phyloP scores from a whole-genome alignment of 2,797 vertebrate species.

The Pseudochirops cupreus region DNA sequence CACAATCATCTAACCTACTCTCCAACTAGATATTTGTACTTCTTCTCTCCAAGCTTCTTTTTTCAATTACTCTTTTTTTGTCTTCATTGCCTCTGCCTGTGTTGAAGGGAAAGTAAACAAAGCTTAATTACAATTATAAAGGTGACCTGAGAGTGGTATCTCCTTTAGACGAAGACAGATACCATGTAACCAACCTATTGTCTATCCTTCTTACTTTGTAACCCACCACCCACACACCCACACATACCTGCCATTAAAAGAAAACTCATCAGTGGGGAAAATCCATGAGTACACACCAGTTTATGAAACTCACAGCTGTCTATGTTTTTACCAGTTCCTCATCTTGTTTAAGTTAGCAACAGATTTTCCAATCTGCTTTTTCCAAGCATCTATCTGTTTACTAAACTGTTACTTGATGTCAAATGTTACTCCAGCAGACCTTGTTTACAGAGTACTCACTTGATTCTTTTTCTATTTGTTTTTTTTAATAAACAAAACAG shows the following conservation, averaged over 20 bases:
- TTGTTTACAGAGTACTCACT: background rate
- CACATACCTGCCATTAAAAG: background rate
- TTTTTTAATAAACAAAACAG: constrained; percentile 28
- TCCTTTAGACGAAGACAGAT: background rate
- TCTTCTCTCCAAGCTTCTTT: background rate
- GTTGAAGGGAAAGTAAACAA: background rate
- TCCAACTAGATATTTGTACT: background rate
- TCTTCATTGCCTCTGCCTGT: background rate
- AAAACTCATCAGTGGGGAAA: background rate
- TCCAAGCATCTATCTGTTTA: constrained; percentile 42
- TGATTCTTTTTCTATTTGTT: constrained; percentile 41
- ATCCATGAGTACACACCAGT: background rate
- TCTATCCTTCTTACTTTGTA: no score
- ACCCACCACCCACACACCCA: background rate
- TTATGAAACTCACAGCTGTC: constrained; percentile 1
- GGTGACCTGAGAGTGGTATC: background rate
- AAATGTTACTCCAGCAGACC: constrained; percentile 29
- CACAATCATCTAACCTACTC: background rate
- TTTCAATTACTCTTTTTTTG: constrained; percentile 4
- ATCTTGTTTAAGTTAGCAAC: background rate
- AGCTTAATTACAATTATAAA: background rate
- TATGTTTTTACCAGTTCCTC: background rate
- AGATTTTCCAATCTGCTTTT: constrained; percentile 1
- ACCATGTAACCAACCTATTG: background rate
- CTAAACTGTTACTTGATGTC: background rate